Evolutionary conservation across 2,797 vertebrate species (phyloP), one percentile per base, ranked within the genome.

Genomic region (Botia kubotai): DNA sequence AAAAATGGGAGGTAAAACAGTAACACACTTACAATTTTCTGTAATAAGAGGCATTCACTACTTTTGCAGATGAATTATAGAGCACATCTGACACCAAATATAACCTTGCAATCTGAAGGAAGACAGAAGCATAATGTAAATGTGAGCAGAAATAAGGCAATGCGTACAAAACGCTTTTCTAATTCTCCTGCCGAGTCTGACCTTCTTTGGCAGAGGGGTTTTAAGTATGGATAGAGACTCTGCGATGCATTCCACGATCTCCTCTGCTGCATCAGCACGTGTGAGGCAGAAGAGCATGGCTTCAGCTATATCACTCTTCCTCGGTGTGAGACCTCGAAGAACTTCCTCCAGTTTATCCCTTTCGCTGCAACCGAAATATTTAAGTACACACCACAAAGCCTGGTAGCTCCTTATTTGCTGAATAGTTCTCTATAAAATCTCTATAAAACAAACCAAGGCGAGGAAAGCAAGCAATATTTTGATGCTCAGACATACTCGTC

Each of bases 61-160:
- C 98, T 96, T 99, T 99, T 90, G 98, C 98, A 77, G 97, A 99
- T 58, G 98, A 99, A 91, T 99, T 99, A 89, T 98, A 98, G 67
- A 99, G 93, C 84, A 99, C 98, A 91, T 99, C 98, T 0, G 98
- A 99, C 85, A 99, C 98, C 8, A 99, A 93, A 93, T 99, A 99
- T 65, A 99, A 93, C 87, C 98, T 95, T 82, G 98, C 98, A 72
- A 99, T 99, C 98, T 99, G 87, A 80, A 93, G 93, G 0, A 81
- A 53, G 65, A 65, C 77, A 76, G 80, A 79, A 75, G 14, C 4
- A 23, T 43, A 7, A 1, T 43, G 19, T 1, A 0, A n/a, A 55
- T 43, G n/a, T 29, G 33, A 71, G 19, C 11, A 57, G 65, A 65
- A 62, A 36, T 19, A 1, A 53, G 3, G 17, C n/a, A 7, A 57